These are phyloP conservation scores for Neotoxoptera formosana DNA, from an alignment of 1,140 invertebrate genomes.

Conservation along the genomic window DNA sequence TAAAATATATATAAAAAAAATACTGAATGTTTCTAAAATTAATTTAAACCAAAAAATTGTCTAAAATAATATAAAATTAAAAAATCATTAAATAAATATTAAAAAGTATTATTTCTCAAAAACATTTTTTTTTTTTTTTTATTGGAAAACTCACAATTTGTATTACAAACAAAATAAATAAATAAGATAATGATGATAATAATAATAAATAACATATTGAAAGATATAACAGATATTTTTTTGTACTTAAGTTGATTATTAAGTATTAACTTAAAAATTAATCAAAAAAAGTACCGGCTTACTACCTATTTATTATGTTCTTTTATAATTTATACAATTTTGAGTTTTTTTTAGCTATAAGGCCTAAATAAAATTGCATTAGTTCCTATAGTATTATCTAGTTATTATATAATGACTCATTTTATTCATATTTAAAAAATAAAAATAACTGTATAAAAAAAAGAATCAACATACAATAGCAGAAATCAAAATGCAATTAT, in stretches of 20 bases:
- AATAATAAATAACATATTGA: too few relatives aligned
- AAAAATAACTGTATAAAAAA: too few relatives aligned
- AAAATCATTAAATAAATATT: neutral
- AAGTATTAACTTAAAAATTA: neutral
- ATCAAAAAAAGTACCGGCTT: neutral
- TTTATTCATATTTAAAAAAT: neutral
- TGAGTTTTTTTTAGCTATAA: neutral
- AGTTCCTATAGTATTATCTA: neutral
- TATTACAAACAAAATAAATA: too few relatives aligned
- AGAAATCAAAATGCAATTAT: neutral
- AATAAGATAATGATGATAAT: too few relatives aligned
- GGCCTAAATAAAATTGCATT: neutral
- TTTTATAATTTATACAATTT: neutral
- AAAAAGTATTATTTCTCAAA: too few relatives aligned
- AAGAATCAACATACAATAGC: neutral
- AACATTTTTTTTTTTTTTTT: too few relatives aligned
- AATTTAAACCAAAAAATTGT: neutral
- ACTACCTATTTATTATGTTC: neutral
- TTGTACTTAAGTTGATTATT: neutral
- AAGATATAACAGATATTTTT: too few relatives aligned
- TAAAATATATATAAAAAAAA: too few relatives aligned
- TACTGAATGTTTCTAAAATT: neutral
- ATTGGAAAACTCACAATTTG: too few relatives aligned
- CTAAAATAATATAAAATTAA: neutral
- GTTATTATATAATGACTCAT: neutral